Base-by-base conservation (phyloP, 2,888 invertebrate genomes). In the Zaprionus lineosus region DNA sequence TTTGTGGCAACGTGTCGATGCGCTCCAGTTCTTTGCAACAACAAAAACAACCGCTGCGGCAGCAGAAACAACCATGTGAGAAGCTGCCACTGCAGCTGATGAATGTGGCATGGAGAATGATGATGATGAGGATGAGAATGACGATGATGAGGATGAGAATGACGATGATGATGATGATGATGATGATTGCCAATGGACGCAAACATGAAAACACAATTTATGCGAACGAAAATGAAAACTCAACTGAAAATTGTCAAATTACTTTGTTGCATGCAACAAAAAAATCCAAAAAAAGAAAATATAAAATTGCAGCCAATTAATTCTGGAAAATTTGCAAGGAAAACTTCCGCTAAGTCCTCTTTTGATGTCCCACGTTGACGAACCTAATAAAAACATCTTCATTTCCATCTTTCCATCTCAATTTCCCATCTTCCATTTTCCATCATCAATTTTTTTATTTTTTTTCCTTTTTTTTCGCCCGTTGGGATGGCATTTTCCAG, bases 21-120 rank as follows among this genome's bases (percentile, higher is more conserved):
- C 78, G 78, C 83, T 77, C 86, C 59, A 86, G 19, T 84, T 84
- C 82, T 62, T 33, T 37, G 0, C 34, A 57, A 34, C 55, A 33
- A 21, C 36, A 24, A 26, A 55, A 65, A 48, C 36, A 41, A 0
- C 34, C 56, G 34, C 55, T 28, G 21, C 31, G 28, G 26, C 55
- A 65, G 44, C 47, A 63, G 29, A 29, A 44, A 34, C 48, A 44
- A 33, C 12, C 11, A 33, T 14, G 12, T 3, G 47, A 19, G 51
- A 40, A 57, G 66, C 44, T 43, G 16, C 36, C 12, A 14, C 36
- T 31, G 31, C 31, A 12, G 31, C 26, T 26, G 36, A 36, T 40
- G 19, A 36, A 61, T 69, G 56, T 60, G 72, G 56, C 60, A 59
- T 29, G 34, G 16, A 64, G 41, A 40, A 46, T 37, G 51, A 41